Evolutionary conservation across 1,140 invertebrate species (phyloP), one percentile per base, ranked within the genome.

Genomic region (Aphelinus atriplicis): DNA sequence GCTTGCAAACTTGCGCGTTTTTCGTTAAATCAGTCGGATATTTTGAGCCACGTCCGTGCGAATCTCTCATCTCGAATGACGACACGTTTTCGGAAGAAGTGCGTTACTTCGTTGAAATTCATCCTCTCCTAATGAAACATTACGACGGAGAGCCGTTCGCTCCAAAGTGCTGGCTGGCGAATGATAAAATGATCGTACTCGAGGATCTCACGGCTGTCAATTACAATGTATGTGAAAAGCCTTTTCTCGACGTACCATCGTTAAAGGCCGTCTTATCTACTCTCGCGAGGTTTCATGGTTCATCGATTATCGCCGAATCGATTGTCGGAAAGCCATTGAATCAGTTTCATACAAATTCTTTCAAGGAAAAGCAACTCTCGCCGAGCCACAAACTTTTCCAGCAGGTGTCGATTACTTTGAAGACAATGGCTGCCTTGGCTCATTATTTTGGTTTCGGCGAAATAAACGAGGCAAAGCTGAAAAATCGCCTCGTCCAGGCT

Each of bases 101-200:
- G 7, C 5, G 3, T 26, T 60, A 7, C 26, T 60, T 60, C 57
- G 3, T 4, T 3, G n/a, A 60, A 26, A 3, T 60, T 7, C 6
- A 47, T 3, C 46, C 62, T 7, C 9, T 47, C 9, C 9, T 47
- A 48, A 10, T 10, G 2, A 10, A 64, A n/a, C 3, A 26, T 10
- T 60, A 10, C 1, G 3, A 7, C 3, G 57, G 26, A 4, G 76
- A 72, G 46, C 48, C 7, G 10, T 85, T 82, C 80, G 81, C 81
- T 0, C 87, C 89, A n/a, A 83, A 83, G 2, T 87, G 84, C 76
- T 88, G 84, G 61, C 85, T 88, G 7, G 85, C 84, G 3, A 85
- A 86, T 65, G 79, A 86, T 0, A 81, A 87, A 79, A 47, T 86
- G 0, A 72, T 90, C 50, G 82, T 90, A 3, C 84, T 90, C 26